Percentiles rank a stretch among this genome's conserved stretches.
phyloP scores from a whole-genome alignment of 2,888 invertebrate species.

The Drosophila crucigera region DNA sequence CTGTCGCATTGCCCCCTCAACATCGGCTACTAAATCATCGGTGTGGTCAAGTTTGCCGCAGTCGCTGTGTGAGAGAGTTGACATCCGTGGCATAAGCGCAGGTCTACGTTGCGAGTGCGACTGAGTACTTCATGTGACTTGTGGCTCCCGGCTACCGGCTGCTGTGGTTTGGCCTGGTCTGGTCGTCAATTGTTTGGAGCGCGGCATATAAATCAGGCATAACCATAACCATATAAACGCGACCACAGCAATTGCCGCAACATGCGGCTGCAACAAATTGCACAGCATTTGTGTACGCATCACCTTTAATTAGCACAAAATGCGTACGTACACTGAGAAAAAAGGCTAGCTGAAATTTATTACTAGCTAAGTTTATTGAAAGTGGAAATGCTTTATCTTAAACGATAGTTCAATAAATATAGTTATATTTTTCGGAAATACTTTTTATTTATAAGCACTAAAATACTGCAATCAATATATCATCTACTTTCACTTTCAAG shows the following conservation, averaged over 20 bases:
- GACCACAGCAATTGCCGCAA: slow-evolving; percentile 83
- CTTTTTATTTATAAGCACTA: background rate
- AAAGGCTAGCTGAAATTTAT: background rate
- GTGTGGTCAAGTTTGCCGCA: slow-evolving; percentile 28
- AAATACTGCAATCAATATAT: background rate
- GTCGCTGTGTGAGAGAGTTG: slow-evolving; percentile 45
- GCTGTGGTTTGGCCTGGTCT: slow-evolving; percentile 9
- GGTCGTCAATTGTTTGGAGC: slow-evolving; percentile 53
- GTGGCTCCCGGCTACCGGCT: slow-evolving; percentile 1
- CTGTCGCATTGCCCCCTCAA: slow-evolving; percentile 70
- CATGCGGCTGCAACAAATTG: slow-evolving; percentile 81
- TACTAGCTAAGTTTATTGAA: background rate
- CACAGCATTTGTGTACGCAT: slow-evolving; percentile 35
- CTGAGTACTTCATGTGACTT: slow-evolving; percentile 15
- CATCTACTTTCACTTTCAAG: background rate
- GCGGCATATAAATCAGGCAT: slow-evolving; percentile 83
- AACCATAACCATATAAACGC: slow-evolving; percentile 60
- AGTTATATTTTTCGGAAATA: rapidly evolving
- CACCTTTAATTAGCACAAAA: slow-evolving; percentile 62
- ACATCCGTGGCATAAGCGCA: slow-evolving; percentile 79
- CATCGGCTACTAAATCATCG: slow-evolving; percentile 70
- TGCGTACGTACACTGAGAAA: slow-evolving; percentile 1
- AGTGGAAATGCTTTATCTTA: background rate
- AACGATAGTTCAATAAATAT: background rate
- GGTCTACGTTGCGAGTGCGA: slow-evolving; percentile 16